Evolutionary conservation across 2,113 vertebrate genomes (phyloP), one percentile per base, ranked within the genome.

Genomic region (Ochotona curzoniae): DNA sequence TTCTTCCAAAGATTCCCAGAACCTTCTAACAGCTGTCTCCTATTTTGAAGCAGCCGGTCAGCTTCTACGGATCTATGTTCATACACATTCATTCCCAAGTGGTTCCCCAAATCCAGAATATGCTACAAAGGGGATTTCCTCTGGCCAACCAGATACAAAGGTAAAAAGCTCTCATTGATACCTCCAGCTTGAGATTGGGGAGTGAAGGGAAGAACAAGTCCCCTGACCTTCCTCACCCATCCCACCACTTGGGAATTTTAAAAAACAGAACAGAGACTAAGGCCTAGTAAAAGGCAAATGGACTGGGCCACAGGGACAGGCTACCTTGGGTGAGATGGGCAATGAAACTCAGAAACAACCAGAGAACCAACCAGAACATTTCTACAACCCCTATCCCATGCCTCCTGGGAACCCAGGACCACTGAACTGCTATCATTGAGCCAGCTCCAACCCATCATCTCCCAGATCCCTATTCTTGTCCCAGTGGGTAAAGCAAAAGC

Each of bases 401-500:
- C 18, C 51, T 10, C 51, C 82, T 82, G 63, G 67, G 63, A 32
- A 51, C 35, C 64, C 51, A 9, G 47, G n/a, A 57, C 73, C 15
- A 7, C 51, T 32, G 21, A 79, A 82, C 38, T 80, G 79, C 69
- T 79, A 4, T 8, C 26, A 26, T 14, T 21, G 28, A 83, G 38
- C 30, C 74, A 73, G 69, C 15, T 63, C n/a, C 85, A 73, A 78
- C 57, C 28, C 38, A 28, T 30, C 61, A 44, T 79, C 32, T 35
- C 70, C 32, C 66, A 75, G 81, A 71, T 61, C 64, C n/a, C 8
- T 47, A 30, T 57, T 91, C 20, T 61, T 38, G 47, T n/a, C 60
- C n/a, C 79, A 90, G 51, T 1, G 21, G 5, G 66, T 23, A 25
- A 85, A 92, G 82, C 79, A 80, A 92, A 76, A 76, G 76, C 80